A percentile compares a stretch with the other conserved stretches of the same genome.
Evolutionary conservation across 23 tunicate genomes (phyloP).

Genomic region (Aplidium turbinatum): DNA sequence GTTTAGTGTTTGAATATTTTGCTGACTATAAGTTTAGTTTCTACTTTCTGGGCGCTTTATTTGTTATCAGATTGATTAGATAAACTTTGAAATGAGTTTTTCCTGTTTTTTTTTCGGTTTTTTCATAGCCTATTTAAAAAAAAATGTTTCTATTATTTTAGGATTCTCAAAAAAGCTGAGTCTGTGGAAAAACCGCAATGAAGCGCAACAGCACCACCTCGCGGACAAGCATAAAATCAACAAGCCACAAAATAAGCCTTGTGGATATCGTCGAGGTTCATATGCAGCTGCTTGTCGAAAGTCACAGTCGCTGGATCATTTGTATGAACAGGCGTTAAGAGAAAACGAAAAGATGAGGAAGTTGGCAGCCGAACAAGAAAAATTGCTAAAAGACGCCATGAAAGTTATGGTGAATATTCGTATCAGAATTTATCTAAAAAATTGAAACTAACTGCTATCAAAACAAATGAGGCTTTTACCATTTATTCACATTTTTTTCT

Average conservation of each 20-base stretch:
- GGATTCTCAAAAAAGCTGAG: slow-evolving; percentile 18
- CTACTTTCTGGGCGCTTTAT: too few relatives aligned
- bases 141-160: not conserved
- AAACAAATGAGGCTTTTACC: too few relatives aligned
- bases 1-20: too few relatives aligned
- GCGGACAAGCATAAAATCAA: not conserved
- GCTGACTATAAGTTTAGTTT: too few relatives aligned
- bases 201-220: not conserved
- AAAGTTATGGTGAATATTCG: too few relatives aligned
- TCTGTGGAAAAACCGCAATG: slow-evolving; percentile 31
- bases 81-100: too few relatives aligned
- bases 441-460: too few relatives aligned
- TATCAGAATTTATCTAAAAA: too few relatives aligned
- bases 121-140: not conserved
- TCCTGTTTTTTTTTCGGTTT: not conserved
- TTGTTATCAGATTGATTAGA: too few relatives aligned
- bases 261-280: slow-evolving; percentile 55
- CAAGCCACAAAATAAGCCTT: not conserved
- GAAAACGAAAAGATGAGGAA: slow-evolving; percentile 24
- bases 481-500: too few relatives aligned
- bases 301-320: slow-evolving; percentile 68
- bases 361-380: not conserved
- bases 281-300: slow-evolving; percentile 67
- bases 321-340: slow-evolving; percentile 41
- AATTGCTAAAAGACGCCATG: not conserved